Conservation (phyloP, 2,888 invertebrate species). For the Phalangium opilio region DNA sequence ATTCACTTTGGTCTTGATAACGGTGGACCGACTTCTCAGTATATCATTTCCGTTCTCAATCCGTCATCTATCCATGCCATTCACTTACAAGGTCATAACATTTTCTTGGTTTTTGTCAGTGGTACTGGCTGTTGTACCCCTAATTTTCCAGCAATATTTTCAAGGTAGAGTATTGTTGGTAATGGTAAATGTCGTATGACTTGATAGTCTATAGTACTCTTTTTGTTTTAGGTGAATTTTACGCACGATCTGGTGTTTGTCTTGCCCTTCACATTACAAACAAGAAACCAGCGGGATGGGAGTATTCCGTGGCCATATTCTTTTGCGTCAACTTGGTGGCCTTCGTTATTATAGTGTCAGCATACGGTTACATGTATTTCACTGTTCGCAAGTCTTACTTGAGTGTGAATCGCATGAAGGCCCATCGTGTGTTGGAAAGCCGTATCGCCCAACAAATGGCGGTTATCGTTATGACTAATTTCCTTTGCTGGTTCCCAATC, state of each 20-base stretch:
- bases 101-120: constrained; percentile 24
- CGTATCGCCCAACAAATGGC: constrained; percentile 37
- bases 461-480: constrained; percentile 38
- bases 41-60: constrained; percentile 30
- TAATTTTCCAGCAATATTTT: constrained; percentile 25
- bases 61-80: constrained; percentile 9
- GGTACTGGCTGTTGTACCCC: constrained; percentile 25
- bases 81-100: constrained; percentile 20
- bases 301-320: constrained; percentile 39
- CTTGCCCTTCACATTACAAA: constrained; percentile 38
- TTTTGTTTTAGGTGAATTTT: constrained; percentile 29
- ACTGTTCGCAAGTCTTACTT: constrained; percentile 32
- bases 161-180: too few species aligned
- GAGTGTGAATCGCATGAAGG: constrained; percentile 25
- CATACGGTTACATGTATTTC: constrained; percentile 38
- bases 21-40: constrained; percentile 32
- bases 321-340: constrained; percentile 36
- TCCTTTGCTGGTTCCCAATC: constrained; percentile 39
- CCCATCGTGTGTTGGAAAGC: constrained; percentile 26
- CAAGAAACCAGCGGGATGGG: constrained; percentile 37
- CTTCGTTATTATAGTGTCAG: constrained; percentile 34
- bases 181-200: constrained; percentile 4
- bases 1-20: constrained; percentile 33
- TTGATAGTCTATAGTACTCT: constrained; percentile 34
- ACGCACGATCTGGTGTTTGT: constrained; percentile 39